Evolutionary conservation across 2,797 vertebrate species (phyloP).

Genomic region (Pelodytes ibericus): DNA sequence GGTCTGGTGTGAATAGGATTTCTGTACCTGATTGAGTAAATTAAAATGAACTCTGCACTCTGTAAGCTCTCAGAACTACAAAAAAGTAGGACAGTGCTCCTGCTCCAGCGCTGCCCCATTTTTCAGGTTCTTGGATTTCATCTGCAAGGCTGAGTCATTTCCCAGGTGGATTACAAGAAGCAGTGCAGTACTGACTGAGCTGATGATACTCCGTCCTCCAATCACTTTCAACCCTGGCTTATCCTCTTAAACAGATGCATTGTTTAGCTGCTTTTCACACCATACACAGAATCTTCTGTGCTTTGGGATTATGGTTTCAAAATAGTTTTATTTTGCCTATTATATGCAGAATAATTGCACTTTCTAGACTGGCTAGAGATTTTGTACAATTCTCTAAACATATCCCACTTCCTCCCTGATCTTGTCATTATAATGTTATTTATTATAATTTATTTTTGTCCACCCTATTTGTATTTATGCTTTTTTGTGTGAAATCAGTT

Average conservation of each 20-base stretch:
- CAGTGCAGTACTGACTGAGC: slow-evolving; percentile 24
- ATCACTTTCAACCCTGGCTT: slow-evolving; percentile 24
- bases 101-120: neutral
- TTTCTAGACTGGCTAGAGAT: no score
- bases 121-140: neutral
- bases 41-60: no score
- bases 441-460: no score
- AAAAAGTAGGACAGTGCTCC: slow-evolving; percentile 1
- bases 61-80: neutral
- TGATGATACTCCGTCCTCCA: slow-evolving; percentile 17
- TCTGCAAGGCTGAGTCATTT: slow-evolving; percentile 50
- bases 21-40: no score
- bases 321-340: slow-evolving; percentile 19
- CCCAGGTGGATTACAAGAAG: slow-evolving; percentile 42
- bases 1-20: no score
- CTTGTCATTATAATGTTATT: no score
- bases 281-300: slow-evolving; percentile 5
- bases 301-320: slow-evolving; percentile 9
- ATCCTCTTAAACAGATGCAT: slow-evolving; percentile 36
- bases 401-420: no score
- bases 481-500: no score
- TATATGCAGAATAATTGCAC: no score
- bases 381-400: no score
- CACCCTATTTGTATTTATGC: no score
- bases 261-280: slow-evolving; percentile 16